A percentile compares a stretch with the other conserved stretches of the same genome.
phyloP scores from a whole-genome alignment of 2,888 invertebrate species.

The Drosophila antonietae region DNA sequence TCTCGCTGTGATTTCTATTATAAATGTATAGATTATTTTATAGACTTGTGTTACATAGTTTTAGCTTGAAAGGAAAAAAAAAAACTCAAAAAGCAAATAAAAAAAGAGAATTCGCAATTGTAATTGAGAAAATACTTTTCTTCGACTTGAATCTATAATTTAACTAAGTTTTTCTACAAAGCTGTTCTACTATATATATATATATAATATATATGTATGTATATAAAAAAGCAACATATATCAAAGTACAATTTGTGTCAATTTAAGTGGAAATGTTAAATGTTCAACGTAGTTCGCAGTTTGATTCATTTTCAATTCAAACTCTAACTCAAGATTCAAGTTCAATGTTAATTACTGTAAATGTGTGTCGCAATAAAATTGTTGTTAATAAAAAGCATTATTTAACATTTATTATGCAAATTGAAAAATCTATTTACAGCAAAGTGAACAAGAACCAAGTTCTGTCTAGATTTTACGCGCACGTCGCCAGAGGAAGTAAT shows the following conservation, averaged over 20 bases:
- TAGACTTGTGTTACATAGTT: slow-evolving; percentile 71
- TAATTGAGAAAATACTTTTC: slow-evolving; percentile 24
- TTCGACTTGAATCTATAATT: slow-evolving; percentile 48
- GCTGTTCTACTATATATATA: slow-evolving; percentile 21
- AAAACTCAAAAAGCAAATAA: slow-evolving; percentile 12
- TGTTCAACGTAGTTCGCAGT: slow-evolving; percentile 51
- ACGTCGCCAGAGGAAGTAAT: slow-evolving; percentile 88
- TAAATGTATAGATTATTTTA: slow-evolving; percentile 71
- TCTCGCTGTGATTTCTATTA: slow-evolving; percentile 80
- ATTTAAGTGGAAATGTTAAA: slow-evolving; percentile 54
- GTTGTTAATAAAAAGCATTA: slow-evolving; percentile 60
- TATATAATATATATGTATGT: slow-evolving; percentile 10
- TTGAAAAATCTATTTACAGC: slow-evolving; percentile 54
- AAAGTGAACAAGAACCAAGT: neutral
- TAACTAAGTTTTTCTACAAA: slow-evolving; percentile 44
- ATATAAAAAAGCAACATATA: slow-evolving; percentile 18
- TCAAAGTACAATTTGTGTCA: slow-evolving; percentile 55
- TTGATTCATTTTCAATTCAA: slow-evolving; percentile 33
- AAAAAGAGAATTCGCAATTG: slow-evolving; percentile 5
- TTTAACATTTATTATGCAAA: slow-evolving; percentile 21
- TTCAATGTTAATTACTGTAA: slow-evolving; percentile 50
- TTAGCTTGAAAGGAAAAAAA: slow-evolving; percentile 35
- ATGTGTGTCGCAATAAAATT: slow-evolving; percentile 54
- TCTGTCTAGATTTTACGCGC: slow-evolving; percentile 85
- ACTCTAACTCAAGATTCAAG: slow-evolving; percentile 12